Evolutionary conservation across 2,797 vertebrate species (phyloP).

Genomic region (Coilia nasus): DNA sequence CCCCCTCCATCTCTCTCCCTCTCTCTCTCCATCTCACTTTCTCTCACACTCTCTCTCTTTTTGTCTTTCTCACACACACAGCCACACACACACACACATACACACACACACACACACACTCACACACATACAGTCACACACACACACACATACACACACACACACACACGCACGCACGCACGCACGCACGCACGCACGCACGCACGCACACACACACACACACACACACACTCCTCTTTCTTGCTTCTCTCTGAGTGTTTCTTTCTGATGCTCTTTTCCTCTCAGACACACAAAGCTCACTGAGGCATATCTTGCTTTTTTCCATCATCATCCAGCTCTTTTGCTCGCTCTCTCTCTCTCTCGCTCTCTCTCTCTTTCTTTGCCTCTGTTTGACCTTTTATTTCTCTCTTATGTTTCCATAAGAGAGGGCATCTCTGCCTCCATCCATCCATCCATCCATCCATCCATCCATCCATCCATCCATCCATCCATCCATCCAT

Average conservation of each 20-base stretch:
- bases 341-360: background rate
- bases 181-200: too few species aligned
- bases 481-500: too few species aligned
- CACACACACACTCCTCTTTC: too few species aligned
- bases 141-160: too few species aligned
- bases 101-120: too few species aligned
- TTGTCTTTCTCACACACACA: background rate
- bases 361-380: slow-evolving; percentile 1
- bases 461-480: too few species aligned
- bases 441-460: too few species aligned
- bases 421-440: too few species aligned
- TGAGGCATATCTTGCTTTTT: slow-evolving; percentile 18
- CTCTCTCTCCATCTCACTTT: background rate
- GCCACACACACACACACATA: too few species aligned
- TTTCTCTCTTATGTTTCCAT: too few species aligned
- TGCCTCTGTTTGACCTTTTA: background rate
- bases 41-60: background rate
- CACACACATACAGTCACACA: too few species aligned
- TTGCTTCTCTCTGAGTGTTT: background rate
- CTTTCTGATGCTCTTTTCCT: background rate
- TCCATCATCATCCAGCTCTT: slow-evolving; percentile 27
- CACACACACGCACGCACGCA: too few species aligned
- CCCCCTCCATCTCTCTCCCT: background rate
- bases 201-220: background rate
- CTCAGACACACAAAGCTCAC: slow-evolving; percentile 15